Percentiles rank a stretch among this genome's conserved stretches.
These are phyloP conservation scores for Xanthorhoe spadicearia DNA, from an alignment of 2,888 invertebrate genomes.

Conservation along the genomic window DNA sequence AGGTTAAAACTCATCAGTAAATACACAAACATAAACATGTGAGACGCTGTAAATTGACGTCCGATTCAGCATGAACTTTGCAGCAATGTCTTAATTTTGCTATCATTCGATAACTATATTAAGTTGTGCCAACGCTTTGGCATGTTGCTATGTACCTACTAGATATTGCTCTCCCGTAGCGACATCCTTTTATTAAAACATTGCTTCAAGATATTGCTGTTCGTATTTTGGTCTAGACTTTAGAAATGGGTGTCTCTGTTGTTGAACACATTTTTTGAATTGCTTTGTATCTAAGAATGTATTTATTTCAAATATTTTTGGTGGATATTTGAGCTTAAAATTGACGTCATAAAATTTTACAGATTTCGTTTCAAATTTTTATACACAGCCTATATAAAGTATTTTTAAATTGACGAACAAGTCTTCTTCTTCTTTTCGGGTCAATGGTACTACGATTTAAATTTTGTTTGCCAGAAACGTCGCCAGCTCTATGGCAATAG, in stretches of 20 bases:
- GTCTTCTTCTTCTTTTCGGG: too few species aligned
- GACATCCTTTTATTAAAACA: slow-evolving; percentile 45
- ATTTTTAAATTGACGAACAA: too few species aligned
- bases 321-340: background rate
- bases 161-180: slow-evolving; percentile 39
- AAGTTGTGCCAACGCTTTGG: background rate
- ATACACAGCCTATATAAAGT: too few species aligned
- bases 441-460: too few species aligned
- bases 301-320: background rate
- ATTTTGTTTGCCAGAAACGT: too few species aligned
- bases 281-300: background rate
- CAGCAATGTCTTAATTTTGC: background rate
- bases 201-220: slow-evolving; percentile 51
- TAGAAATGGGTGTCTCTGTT: slow-evolving; percentile 41
- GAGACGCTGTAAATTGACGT: too few species aligned
- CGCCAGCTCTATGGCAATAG: too few species aligned
- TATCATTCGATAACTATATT: background rate
- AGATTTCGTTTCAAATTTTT: too few species aligned
- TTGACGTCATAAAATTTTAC: background rate
- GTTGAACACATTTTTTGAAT: background rate
- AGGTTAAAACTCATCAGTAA: too few species aligned
- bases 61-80: too few species aligned
- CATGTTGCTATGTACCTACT: slow-evolving; percentile 11
- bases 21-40: too few species aligned
- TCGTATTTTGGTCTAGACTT: slow-evolving; percentile 49